These are phyloP conservation scores for Silurus lanzhouensis DNA, from an alignment of 2,797 vertebrate genomes.

Conservation along the genomic window DNA sequence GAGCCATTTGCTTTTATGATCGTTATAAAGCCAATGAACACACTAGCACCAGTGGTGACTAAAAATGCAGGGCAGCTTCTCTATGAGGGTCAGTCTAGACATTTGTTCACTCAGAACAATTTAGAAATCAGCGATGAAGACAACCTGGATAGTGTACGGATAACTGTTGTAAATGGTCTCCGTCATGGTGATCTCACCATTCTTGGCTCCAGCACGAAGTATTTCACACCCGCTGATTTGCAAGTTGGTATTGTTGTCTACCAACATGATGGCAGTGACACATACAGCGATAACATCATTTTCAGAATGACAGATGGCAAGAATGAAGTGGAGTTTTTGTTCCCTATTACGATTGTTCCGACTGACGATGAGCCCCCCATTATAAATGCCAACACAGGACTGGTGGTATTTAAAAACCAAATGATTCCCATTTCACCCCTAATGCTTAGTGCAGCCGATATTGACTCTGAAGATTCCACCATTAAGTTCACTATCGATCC, in stretches of 20 bases:
- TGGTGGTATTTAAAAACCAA: constrained; percentile 87
- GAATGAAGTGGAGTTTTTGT: constrained; percentile 90
- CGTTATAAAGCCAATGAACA: constrained; percentile 95
- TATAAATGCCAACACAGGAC: constrained; percentile 88
- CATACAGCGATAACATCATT: constrained; percentile 91
- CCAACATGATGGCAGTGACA: constrained; percentile 89
- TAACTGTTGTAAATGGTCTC: constrained; percentile 86
- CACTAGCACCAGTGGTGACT: constrained; percentile 87
- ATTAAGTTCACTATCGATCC: constrained; percentile 82
- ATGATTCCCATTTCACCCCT: constrained; percentile 79
- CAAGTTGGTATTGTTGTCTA: constrained; percentile 81
- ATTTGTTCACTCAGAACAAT: constrained; percentile 82
- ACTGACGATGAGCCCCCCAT: constrained; percentile 91
- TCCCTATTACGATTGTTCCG: constrained; percentile 90
- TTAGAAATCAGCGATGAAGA: constrained; percentile 92
- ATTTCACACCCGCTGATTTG: constrained; percentile 84
- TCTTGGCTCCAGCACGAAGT: constrained; percentile 74
- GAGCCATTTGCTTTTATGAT: constrained; percentile 94
- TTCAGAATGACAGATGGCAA: constrained; percentile 88
- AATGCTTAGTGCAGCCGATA: constrained; percentile 88
- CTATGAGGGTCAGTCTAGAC: constrained; percentile 92
- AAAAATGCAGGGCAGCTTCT: constrained; percentile 90
- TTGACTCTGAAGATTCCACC: constrained; percentile 90
- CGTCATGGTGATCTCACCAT: constrained; percentile 84
- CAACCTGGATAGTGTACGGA: constrained; percentile 79